Evolutionary conservation across 2,797 vertebrate genomes (phyloP).

Genomic region (Enteromius radiatus): DNA sequence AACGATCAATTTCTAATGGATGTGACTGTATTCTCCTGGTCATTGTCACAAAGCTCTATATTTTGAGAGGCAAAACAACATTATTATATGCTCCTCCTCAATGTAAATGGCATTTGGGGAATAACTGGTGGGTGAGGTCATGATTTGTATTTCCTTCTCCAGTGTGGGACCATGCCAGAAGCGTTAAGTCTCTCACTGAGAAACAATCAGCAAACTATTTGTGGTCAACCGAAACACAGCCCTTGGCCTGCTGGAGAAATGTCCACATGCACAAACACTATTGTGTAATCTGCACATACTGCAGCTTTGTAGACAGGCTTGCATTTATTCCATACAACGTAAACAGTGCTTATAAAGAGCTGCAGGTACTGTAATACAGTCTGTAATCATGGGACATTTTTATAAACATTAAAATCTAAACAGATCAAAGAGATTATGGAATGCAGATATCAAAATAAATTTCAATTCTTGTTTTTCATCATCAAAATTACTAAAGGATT

Average conservation of each 20-base stretch:
- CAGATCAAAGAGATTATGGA: conserved; percentile 6
- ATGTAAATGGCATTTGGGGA: conserved; percentile 35
- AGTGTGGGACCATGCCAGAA: conserved; percentile 44
- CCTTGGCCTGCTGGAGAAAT: conserved; percentile 41
- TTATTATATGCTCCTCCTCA: conserved; percentile 1
- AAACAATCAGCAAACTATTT: conserved; percentile 56
- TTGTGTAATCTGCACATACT: conserved; percentile 49
- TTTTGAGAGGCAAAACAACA: conserved; percentile 38
- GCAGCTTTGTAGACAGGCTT: conserved; percentile 22
- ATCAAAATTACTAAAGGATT: neutral
- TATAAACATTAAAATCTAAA: conserved; percentile 16
- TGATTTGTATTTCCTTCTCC: conserved; percentile 52
- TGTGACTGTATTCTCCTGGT: neutral
- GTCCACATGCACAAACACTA: conserved; percentile 43
- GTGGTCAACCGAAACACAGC: conserved; percentile 41
- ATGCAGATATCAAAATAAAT: conserved; percentile 2
- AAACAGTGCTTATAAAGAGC: conserved; percentile 7
- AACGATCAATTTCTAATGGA: neutral
- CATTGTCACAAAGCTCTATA: neutral
- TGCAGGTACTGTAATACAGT: conserved; percentile 25
- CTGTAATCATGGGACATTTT: conserved; percentile 26
- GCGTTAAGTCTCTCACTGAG: conserved; percentile 41
- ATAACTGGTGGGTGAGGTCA: conserved; percentile 56
- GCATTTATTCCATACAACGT: conserved; percentile 17
- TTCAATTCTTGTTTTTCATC: neutral